Percentiles rank a stretch among this genome's conserved stretches.
Conservation (phyloP, 2,888 invertebrate genomes). For the Allolobophora icterica region DNA sequence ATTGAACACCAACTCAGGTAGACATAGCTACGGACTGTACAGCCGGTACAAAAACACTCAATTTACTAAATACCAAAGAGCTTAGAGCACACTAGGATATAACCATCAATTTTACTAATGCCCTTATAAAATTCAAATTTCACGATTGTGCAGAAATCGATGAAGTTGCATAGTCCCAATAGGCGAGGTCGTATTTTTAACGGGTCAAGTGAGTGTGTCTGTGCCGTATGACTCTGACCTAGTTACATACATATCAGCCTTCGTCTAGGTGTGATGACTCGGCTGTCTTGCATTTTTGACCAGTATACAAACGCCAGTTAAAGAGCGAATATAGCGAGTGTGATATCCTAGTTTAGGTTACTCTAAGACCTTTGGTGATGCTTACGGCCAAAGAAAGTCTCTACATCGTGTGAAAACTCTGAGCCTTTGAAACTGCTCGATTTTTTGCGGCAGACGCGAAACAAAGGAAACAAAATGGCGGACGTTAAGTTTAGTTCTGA, state of each 20-base stretch:
- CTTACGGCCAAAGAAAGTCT: not conserved
- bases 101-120: not conserved
- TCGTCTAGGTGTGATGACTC: not conserved
- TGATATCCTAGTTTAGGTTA: not conserved
- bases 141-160: not conserved
- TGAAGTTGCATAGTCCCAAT: not conserved
- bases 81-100: not conserved
- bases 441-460: not conserved
- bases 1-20: not conserved
- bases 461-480: conserved; percentile 13
- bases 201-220: not conserved
- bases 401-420: not conserved
- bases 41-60: not conserved
- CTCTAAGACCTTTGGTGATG: conserved; percentile 4
- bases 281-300: not conserved
- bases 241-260: not conserved
- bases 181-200: not conserved
- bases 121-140: not conserved
- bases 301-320: not conserved
- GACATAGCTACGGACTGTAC: not conserved
- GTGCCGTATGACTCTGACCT: not conserved
- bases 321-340: not conserved
- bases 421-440: not conserved
- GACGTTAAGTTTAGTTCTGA: not conserved
- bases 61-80: not conserved